Evolutionary conservation across 2,888 invertebrate species (phyloP), one percentile per base, ranked within the genome.

Genomic region (Criorhina ranunculi): DNA sequence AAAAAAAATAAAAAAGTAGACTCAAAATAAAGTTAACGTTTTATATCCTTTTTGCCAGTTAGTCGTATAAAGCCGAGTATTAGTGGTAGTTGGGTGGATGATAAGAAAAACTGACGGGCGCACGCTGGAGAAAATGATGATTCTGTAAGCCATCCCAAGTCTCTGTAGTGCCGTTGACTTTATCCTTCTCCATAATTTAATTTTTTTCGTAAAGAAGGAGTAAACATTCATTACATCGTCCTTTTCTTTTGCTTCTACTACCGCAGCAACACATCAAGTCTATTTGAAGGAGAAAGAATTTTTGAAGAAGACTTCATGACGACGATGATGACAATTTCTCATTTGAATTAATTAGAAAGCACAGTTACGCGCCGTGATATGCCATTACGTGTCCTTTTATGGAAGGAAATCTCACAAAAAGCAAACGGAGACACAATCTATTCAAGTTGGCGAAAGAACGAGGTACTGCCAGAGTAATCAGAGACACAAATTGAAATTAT

Each of bases 331-430:
- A 75, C 79, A 85, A 76, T 85, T 75, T 67, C 85, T 76, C 80
- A 80, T 85, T 80, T 80, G 75, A 85, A 85, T 85, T 85, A 85
- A 85, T 85, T 80, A 85, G 83, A 85, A 85, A 80, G 75, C 66
- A 75, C 75, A 85, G 80, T 85, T 80, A 85, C 59, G 76, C 75
- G 70, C 73, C 37, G 64, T 76, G 85, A 80, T 85, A 85, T 80
- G 59, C 69, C 73, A 73, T 85, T 75, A 85, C 75, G 69, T 79
- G 64, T 75, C 75, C 66, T 75, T 79, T 78, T 75, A 42, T 40
- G 35, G 19, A 70, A 31, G 51, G 37, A 49, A 49, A 49, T 79
- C 49, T 57, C 12, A 8, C 49, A 33, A 17, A 62, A 72, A 66
- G 37, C 51, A 15, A 51, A 37, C 9, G 15, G 29, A 78, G 44